Percentiles rank a stretch among this genome's conserved stretches.
These are phyloP conservation scores for Ornithoptera priamus DNA, from an alignment of 2,888 invertebrate genomes.

Conservation along the genomic window DNA sequence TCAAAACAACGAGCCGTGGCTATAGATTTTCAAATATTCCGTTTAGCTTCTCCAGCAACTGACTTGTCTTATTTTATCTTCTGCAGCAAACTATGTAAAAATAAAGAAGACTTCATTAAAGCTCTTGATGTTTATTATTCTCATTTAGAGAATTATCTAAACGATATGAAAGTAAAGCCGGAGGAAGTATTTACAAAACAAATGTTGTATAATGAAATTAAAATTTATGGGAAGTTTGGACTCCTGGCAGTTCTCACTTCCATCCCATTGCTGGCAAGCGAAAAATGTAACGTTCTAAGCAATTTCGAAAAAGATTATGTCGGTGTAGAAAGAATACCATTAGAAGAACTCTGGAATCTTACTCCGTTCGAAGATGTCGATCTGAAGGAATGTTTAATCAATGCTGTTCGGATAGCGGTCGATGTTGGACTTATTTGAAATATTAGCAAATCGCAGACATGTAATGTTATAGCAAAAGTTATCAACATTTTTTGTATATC, in stretches of 20 bases:
- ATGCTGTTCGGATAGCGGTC: constrained; percentile 48
- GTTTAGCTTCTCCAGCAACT: constrained; percentile 49
- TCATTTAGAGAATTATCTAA: constrained; percentile 45
- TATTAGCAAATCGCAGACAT: neutral
- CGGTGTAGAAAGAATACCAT: constrained; percentile 45
- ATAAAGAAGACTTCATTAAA: constrained; percentile 45
- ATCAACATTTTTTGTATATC: constrained; percentile 2
- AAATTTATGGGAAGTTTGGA: constrained; percentile 50
- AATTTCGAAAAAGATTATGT: constrained; percentile 38
- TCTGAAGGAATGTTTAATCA: constrained; percentile 46
- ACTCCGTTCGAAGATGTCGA: constrained; percentile 42
- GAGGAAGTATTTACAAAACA: constrained; percentile 42
- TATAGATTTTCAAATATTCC: constrained; percentile 55
- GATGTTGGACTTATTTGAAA: constrained; percentile 48
- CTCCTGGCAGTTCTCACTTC: constrained; percentile 45
- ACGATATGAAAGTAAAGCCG: constrained; percentile 48
- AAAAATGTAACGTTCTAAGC: constrained; percentile 45
- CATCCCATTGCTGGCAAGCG: constrained; percentile 47
- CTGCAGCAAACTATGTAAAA: constrained; percentile 40
- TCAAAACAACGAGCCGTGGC: constrained; percentile 43
- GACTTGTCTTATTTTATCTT: constrained; percentile 47
- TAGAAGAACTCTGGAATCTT: constrained; percentile 52
- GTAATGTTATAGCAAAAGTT: neutral
- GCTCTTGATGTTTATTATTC: constrained; percentile 47
- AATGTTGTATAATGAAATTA: constrained; percentile 47